Evolutionary conservation across 2,113 vertebrate genomes (phyloP).

Genomic region (Tapirus terrestris): DNA sequence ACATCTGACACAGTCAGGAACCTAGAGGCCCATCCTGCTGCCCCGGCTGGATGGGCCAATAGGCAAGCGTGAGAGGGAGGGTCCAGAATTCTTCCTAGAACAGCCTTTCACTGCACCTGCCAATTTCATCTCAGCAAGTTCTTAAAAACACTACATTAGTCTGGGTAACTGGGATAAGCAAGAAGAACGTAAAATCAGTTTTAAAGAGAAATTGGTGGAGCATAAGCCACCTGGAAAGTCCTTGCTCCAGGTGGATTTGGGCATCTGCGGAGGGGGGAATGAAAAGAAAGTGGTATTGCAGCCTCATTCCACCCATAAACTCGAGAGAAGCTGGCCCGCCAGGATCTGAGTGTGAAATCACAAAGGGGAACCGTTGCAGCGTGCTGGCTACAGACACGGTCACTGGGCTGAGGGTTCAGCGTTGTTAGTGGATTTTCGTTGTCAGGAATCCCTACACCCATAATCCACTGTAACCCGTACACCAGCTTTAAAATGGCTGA

Average conservation of each 20-base stretch:
- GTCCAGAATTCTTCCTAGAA: background rate
- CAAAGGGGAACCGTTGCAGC: background rate
- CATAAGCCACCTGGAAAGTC: background rate
- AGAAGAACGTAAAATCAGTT: background rate
- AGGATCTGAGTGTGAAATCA: background rate
- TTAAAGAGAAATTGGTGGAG: background rate
- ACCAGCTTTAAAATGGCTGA: background rate
- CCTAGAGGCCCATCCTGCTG: background rate
- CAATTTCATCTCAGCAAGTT: background rate
- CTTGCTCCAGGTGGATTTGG: background rate
- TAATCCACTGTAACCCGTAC: background rate
- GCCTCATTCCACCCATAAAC: background rate
- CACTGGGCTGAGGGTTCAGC: background rate
- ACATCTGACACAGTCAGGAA: background rate
- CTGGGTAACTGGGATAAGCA: background rate
- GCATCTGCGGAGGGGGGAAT: background rate
- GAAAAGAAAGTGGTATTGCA: background rate
- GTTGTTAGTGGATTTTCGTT: background rate
- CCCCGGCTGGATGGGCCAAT: background rate
- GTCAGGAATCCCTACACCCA: background rate
- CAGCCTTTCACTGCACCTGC: background rate
- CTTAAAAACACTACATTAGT: too few species aligned
- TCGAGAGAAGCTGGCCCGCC: background rate
- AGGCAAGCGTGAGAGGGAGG: background rate
- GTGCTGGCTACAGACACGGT: too few species aligned